phyloP scores from a whole-genome alignment of 2,113 vertebrate species.

The Nesoenas mayeri region DNA sequence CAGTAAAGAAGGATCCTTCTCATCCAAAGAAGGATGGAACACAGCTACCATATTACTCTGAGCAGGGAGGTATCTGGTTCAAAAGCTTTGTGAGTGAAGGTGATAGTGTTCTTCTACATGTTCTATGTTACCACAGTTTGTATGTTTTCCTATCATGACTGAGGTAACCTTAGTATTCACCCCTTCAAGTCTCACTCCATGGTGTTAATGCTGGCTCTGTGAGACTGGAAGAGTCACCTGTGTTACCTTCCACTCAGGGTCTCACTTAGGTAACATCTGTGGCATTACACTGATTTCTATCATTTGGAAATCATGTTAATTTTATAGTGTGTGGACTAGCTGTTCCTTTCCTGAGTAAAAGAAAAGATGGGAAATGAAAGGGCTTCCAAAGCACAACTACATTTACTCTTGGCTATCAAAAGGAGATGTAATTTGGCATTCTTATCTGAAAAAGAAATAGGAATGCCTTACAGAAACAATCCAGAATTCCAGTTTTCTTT shows the following conservation, averaged over 20 bases:
- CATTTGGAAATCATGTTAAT: not conserved
- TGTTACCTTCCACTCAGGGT: not conserved
- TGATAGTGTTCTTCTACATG: not conserved
- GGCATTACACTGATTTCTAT: not conserved
- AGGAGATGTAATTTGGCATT: not conserved
- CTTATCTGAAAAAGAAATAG: not conserved
- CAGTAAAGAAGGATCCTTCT: not conserved
- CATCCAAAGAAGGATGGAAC: not conserved
- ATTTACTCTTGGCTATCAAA: not conserved
- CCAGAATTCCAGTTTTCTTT: not conserved
- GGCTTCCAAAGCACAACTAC: not conserved
- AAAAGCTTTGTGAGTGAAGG: not conserved
- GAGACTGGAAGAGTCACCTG: not conserved
- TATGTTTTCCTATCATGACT: not conserved
- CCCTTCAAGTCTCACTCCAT: rapidly evolving
- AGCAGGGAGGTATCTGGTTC: not conserved
- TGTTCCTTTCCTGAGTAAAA: not conserved
- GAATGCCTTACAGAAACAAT: not conserved
- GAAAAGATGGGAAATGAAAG: not conserved
- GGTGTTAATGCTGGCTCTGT: not conserved
- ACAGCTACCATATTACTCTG: not conserved
- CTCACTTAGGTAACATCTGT: not conserved
- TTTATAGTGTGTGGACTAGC: not conserved
- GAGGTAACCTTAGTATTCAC: not conserved
- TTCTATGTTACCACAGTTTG: not conserved